Base-by-base conservation (phyloP, 2,113 vertebrate genomes). In the Cynoglossus semilaevis region DNA sequence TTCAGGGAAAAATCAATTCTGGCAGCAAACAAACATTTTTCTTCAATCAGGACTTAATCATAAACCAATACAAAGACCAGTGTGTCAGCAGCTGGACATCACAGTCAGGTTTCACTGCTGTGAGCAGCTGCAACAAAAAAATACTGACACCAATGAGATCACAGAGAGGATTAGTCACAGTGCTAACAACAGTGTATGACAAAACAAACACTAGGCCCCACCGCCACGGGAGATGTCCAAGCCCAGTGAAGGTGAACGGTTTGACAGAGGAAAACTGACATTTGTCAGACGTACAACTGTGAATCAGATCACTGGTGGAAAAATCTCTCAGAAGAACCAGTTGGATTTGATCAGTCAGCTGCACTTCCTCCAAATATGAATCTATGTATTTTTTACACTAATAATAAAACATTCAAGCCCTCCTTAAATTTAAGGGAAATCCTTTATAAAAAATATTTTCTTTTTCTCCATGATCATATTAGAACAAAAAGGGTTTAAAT, bases 1-100 rank as follows among this genome's bases (percentile, higher is more conserved):
- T 46, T 72, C 43, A 47, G 41, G 43, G 63, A 12, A 29, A 53
- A 81, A 90, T 89, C 80, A 22, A 81, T 87, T 41, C 57, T 18
- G 58, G 17, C 10, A 51, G 72, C 53, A 72, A 55, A 58, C 60
- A 51, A 9, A 50, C 51, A 18, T 73, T 80, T 36, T 65, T 17
- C 50, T 54, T 35, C 70, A 77, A 76, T 77, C 54, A 56, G 4
- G 50, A 41, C 62, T 59, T 29, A 59, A 82, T 76, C 74, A 68
- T 9, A 60, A 80, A 63, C 55, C 42, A 38, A 77, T 71, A 14
- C 12, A 35, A 18, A 54, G 42, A 0, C 35, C 52, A 34, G 58
- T 61, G 13, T 15, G 44, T 54, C 54, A 19, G 51, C 2, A 60
- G 67, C n/a, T 4, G 55, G 15, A 51, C 56, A 51, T 14, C 19